Conservation (phyloP, 2,888 invertebrate species). For the Merodon equestris region DNA sequence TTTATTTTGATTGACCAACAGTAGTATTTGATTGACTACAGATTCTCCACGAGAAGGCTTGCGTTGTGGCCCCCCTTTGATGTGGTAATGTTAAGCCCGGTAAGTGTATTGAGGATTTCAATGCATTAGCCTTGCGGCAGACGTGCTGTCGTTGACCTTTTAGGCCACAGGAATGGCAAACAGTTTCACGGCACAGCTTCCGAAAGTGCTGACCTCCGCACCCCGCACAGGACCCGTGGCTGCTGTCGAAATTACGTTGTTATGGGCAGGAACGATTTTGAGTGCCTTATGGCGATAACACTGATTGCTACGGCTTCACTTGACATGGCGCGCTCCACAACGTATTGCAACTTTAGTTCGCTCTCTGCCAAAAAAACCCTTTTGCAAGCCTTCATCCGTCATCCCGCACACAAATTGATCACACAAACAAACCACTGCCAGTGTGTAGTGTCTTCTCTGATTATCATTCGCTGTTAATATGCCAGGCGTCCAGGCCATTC, state of each 20-base stretch:
- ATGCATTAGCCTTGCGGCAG: slow-evolving; percentile 1
- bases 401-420: slow-evolving; percentile 61
- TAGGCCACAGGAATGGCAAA: slow-evolving; percentile 10
- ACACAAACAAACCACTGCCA: slow-evolving; percentile 25
- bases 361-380: slow-evolving; percentile 40
- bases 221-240: slow-evolving; percentile 3
- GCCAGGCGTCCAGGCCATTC: too few species aligned
- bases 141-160: slow-evolving; percentile 17
- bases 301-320: slow-evolving; percentile 34
- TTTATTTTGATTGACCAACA: slow-evolving; percentile 30
- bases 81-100: too few species aligned
- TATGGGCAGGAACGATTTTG: slow-evolving; percentile 9
- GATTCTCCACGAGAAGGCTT: too few species aligned
- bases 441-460: too few species aligned
- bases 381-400: slow-evolving; percentile 46
- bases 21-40: slow-evolving; percentile 28
- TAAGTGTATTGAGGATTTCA: background rate
- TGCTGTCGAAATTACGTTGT: slow-evolving; percentile 3
- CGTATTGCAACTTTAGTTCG: slow-evolving; percentile 38
- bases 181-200: slow-evolving; percentile 11
- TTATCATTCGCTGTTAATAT: too few species aligned
- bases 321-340: slow-evolving; percentile 32
- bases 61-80: too few species aligned
- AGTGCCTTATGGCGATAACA: slow-evolving; percentile 4
- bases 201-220: slow-evolving; percentile 22